These are phyloP conservation scores for Eumacrocentrus americanus DNA, from an alignment of 2,888 invertebrate species.

Conservation along the genomic window DNA sequence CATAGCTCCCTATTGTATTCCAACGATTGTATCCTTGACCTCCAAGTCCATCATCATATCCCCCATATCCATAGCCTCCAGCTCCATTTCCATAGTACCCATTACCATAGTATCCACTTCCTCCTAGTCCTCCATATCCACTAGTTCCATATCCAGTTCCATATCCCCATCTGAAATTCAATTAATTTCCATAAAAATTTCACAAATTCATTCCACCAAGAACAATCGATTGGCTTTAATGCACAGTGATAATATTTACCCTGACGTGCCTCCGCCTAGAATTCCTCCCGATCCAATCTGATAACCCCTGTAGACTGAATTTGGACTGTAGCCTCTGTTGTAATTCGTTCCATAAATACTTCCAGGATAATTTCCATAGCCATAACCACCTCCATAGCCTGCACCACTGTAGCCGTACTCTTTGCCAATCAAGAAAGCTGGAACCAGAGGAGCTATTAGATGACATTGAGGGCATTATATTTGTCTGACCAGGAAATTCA, in stretches of 20 bases:
- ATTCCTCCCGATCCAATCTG: constrained; percentile 36
- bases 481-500: no score
- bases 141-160: constrained; percentile 29
- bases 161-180: constrained; percentile 3
- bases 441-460: no score
- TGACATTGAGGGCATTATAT: no score
- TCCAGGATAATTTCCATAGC: constrained; percentile 40
- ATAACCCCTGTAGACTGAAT: constrained; percentile 42
- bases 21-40: no score
- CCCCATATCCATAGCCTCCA: constrained; percentile 39
- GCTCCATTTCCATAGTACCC: constrained; percentile 37
- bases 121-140: constrained; percentile 28
- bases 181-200: neutral
- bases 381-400: constrained; percentile 33
- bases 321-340: constrained; percentile 40
- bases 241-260: no score
- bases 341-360: constrained; percentile 40
- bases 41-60: constrained; percentile 29
- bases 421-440: constrained; percentile 45
- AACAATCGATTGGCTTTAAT: no score
- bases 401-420: no score
- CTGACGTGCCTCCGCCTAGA: constrained; percentile 44
- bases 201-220: neutral
- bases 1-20: no score
- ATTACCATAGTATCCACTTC: no score